phyloP scores from a whole-genome alignment of 1,140 invertebrate genomes.

The Drosophila erecta region DNA sequence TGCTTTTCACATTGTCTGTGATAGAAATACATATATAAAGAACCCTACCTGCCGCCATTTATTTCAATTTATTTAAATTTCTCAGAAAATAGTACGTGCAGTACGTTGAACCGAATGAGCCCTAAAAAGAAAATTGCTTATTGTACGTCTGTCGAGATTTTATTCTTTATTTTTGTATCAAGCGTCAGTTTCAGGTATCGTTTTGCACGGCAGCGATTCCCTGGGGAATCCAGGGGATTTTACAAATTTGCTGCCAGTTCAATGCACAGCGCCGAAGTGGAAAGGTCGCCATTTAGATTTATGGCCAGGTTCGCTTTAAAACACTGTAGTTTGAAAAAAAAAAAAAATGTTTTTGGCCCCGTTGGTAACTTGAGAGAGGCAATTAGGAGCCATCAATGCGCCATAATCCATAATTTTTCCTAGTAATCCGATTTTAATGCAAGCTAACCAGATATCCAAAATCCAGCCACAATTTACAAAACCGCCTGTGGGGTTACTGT shows the following conservation, averaged over 20 bases:
- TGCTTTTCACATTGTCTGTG: slow-evolving; percentile 3
- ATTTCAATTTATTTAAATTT: slow-evolving; percentile 42
- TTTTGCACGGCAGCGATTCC: slow-evolving; percentile 30
- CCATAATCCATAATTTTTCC: slow-evolving; percentile 25
- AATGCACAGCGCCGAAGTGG: slow-evolving; percentile 49
- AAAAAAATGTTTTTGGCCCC: background rate
- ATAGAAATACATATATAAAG: too few relatives aligned
- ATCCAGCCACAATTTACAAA: background rate
- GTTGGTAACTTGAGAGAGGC: background rate
- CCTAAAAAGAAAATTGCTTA: slow-evolving; percentile 69
- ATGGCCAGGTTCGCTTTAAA: slow-evolving; percentile 30
- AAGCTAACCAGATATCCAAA: too few relatives aligned
- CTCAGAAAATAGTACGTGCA: slow-evolving; percentile 18
- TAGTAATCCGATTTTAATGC: background rate
- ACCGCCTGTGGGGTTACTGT: too few relatives aligned
- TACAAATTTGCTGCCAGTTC: slow-evolving; percentile 49
- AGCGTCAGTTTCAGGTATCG: slow-evolving; percentile 50
- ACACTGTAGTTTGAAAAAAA: slow-evolving; percentile 4
- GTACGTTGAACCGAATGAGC: slow-evolving; percentile 55
- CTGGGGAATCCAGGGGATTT: slow-evolving; percentile 17
- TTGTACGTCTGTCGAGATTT: slow-evolving; percentile 19
- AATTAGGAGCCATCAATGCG: slow-evolving; percentile 22
- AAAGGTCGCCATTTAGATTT: slow-evolving; percentile 34
- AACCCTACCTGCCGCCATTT: slow-evolving; percentile 7
- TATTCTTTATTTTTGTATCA: background rate